Conservation (phyloP, 2,113 vertebrate genomes). For the Misgurnus mizolepis region DNA sequence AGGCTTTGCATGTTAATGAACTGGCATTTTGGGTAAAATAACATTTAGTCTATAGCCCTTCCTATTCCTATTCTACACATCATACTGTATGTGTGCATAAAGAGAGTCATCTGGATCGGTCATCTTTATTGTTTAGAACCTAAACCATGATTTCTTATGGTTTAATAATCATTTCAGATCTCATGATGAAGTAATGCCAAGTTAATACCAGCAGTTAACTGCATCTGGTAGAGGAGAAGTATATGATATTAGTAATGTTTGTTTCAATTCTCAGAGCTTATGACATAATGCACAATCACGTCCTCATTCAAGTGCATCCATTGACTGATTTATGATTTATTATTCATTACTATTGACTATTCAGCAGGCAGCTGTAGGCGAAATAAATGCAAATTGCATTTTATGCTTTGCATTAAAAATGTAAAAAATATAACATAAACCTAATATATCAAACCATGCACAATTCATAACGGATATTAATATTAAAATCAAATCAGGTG, state of each 20-base stretch:
- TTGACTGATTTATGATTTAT: constrained; percentile 10
- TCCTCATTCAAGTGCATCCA: neutral
- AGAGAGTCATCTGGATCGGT: neutral
- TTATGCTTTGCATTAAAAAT: neutral
- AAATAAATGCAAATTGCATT: neutral
- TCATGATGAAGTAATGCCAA: too few relatives aligned
- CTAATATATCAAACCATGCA: neutral
- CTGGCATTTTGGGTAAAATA: neutral
- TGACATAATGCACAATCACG: neutral
- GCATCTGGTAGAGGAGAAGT: too few relatives aligned
- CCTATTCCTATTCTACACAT: neutral
- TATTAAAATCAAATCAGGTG: neutral
- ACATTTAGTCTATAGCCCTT: constrained; percentile 18
- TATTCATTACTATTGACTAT: constrained; percentile 11
- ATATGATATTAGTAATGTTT: too few relatives aligned
- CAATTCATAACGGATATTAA: neutral
- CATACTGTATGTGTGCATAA: too few relatives aligned
- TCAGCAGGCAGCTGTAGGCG: constrained; percentile 5
- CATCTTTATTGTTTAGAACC: neutral
- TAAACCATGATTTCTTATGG: constrained; percentile 4
- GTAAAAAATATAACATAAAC: neutral
- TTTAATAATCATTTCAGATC: too few relatives aligned
- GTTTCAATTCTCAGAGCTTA: neutral
- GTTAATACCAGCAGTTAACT: too few relatives aligned
- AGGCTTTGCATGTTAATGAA: constrained; percentile 12